A percentile compares a stretch with the other conserved stretches of the same genome.
Conservation (phyloP, 2,113 vertebrate species). For the Camelus dromedarius region DNA sequence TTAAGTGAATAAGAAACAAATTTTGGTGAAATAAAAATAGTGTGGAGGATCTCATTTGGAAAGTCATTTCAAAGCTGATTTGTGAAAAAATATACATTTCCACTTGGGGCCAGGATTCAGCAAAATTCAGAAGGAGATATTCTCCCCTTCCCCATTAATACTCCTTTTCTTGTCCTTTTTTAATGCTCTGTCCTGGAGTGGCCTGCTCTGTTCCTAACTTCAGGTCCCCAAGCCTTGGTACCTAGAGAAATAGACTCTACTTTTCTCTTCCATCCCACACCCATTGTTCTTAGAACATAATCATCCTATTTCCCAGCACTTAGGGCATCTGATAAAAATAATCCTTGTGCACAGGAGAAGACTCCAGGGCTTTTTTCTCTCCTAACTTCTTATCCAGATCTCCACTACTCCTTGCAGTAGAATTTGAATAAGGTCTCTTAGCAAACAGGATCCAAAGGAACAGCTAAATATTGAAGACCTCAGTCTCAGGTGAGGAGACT, state of each 20-base stretch:
- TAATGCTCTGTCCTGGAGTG: background rate
- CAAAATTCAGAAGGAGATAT: background rate
- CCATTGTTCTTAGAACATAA: background rate
- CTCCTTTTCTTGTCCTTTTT: background rate
- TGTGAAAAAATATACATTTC: background rate
- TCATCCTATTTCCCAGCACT: background rate
- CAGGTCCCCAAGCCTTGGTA: background rate
- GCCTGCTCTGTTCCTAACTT: background rate
- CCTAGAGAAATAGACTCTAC: background rate
- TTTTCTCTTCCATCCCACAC: background rate
- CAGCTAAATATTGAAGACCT: background rate
- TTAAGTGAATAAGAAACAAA: background rate
- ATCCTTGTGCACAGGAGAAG: background rate
- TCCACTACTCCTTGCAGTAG: background rate
- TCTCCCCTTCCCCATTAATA: background rate
- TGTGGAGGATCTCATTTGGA: background rate
- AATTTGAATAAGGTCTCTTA: background rate
- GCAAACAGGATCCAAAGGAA: background rate
- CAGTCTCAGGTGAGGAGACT: background rate
- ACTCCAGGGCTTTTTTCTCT: background rate
- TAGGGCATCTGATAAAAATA: background rate
- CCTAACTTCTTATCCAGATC: background rate
- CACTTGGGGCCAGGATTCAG: background rate
- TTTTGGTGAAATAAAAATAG: conserved; percentile 24
- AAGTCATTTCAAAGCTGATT: background rate